Evolutionary conservation across 2,113 vertebrate species (phyloP).

Genomic region (Ameiurus melas): DNA sequence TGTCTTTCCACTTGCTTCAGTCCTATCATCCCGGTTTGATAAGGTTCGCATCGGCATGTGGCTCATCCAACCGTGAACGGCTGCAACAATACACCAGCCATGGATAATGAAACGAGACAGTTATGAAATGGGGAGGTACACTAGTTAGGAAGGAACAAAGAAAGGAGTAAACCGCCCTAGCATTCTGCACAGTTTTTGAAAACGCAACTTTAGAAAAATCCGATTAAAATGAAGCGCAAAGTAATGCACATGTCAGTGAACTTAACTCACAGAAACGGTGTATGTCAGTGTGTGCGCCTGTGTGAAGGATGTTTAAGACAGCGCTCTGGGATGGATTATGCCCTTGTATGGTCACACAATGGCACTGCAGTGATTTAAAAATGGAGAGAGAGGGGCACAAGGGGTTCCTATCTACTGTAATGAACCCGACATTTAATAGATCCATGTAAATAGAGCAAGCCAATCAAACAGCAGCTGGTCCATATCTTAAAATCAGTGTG

Average conservation of each 20-base stretch:
- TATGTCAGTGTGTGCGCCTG: neutral
- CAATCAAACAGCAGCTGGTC: slow-evolving; percentile 52
- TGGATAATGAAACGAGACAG: slow-evolving; percentile 43
- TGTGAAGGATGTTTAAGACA: slow-evolving; percentile 31
- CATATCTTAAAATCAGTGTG: slow-evolving; percentile 10
- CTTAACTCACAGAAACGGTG: neutral
- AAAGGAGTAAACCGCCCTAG: neutral
- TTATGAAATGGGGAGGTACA: neutral
- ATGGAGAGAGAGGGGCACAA: slow-evolving; percentile 18
- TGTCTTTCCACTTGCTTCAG: slow-evolving; percentile 33
- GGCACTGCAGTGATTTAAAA: slow-evolving; percentile 25
- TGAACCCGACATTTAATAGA: slow-evolving; percentile 30
- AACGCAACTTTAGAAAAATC: neutral
- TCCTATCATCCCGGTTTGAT: slow-evolving; percentile 38
- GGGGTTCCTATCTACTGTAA: slow-evolving; percentile 30
- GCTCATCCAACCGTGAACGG: slow-evolving; percentile 35
- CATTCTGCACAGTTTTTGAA: neutral
- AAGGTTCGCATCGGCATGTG: slow-evolving; percentile 29
- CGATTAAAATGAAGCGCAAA: neutral
- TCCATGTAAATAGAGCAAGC: slow-evolving; percentile 35
- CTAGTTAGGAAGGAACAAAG: neutral
- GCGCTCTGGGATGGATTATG: slow-evolving; percentile 25
- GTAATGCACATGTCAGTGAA: slow-evolving; percentile 16
- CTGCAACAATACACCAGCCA: slow-evolving; percentile 33
- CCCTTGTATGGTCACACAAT: slow-evolving; percentile 48